These are phyloP conservation scores for Acropora tenuis DNA, from an alignment of 64 coral and sea anemone species.

Conservation along the genomic window DNA sequence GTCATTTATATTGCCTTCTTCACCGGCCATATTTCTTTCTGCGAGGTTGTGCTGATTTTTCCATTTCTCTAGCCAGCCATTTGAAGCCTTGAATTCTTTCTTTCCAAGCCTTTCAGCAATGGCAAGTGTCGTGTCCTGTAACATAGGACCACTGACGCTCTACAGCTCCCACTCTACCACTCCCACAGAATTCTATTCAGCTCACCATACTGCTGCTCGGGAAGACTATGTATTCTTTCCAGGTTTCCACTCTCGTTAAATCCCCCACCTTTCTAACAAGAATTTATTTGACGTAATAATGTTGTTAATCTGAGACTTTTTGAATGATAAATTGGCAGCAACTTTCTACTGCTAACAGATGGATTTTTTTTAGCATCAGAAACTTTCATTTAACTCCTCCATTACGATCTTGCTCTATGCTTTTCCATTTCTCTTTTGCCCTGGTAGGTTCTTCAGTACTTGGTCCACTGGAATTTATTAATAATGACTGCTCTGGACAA, in stretches of 20 bases:
- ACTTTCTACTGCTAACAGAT: neutral
- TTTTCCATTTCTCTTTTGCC: neutral
- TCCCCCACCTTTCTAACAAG: neutral
- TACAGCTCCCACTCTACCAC: neutral
- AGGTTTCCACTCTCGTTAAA: neutral
- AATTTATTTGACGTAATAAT: neutral
- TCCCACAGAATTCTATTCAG: neutral
- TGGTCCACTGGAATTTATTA: neutral
- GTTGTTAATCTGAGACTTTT: slow-evolving; percentile 1
- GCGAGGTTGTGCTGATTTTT: neutral
- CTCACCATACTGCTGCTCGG: neutral
- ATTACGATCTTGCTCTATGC: neutral
- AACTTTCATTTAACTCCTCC: neutral
- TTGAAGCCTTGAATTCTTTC: neutral
- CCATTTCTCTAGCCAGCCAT: neutral
- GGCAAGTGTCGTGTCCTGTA: neutral
- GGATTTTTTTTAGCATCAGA: neutral
- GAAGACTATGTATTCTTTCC: neutral
- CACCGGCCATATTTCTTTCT: neutral
- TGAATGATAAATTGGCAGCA: neutral
- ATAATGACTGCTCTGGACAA: neutral
- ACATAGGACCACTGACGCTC: slow-evolving; percentile 1
- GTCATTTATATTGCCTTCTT: neutral
- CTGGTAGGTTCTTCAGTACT: neutral
- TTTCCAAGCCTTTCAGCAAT: neutral